Base-by-base conservation (phyloP, 2,888 invertebrate genomes). In the Uloborus plumipes region DNA sequence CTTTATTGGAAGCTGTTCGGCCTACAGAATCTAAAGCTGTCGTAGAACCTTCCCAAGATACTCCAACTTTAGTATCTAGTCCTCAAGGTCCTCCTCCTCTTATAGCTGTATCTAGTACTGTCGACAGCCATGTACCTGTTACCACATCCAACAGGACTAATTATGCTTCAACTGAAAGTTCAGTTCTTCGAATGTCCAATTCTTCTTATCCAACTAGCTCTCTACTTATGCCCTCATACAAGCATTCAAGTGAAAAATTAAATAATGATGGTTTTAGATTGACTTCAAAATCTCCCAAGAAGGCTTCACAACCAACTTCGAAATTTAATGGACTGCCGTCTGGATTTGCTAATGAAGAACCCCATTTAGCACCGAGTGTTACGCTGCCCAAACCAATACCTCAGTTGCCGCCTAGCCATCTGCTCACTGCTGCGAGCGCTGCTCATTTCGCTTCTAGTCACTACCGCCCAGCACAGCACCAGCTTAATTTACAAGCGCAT, bases 41-140 rank as follows among this genome's bases (percentile, higher is more conserved):
- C 16, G n/a, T 62, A 1, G 82, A 81, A 20, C 64, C 51, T 14
- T 51, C 71, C 3, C 66, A 51, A 18, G 82, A 82, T 18, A 20
- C 55, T 2, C 67, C 72, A 18, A 51, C 76, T 2, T 59, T 61
- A n/a, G 62, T 77, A n/a, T 66, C 58, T 7, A 83, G 83, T 67
- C 83, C 83, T 14, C 83, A 77, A n/a, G 83, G 77, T 11, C 83
- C 83, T 7, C 83, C 83, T 13, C 77, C 83, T 31, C 73, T 83
- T 7, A 83, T 83, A 62, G 83, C 83, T 22, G 83, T 77, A 22
- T 73, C 83, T 20, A 77, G 64, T 50, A 22, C 53, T 9, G 20
- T 61, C 11, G 71, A 74, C 15, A 39, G 9, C 39, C 64, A 64
- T 49, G 64, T 74, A 31, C 75, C 80, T 22, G 49, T 67, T 15